These are phyloP conservation scores for Mastomys coucha DNA, from an alignment of 2,113 vertebrate genomes.

Conservation along the genomic window DNA sequence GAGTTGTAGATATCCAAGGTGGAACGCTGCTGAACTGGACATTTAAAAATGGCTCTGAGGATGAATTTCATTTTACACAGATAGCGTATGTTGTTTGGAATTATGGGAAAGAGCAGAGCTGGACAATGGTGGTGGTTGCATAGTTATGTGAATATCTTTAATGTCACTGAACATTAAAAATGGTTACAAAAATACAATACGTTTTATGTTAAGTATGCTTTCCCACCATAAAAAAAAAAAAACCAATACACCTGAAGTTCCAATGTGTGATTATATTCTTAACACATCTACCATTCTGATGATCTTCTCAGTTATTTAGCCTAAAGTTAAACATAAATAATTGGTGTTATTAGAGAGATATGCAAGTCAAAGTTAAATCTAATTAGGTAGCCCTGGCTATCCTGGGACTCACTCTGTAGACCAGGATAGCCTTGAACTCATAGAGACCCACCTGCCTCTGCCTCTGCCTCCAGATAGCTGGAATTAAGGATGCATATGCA, in stretches of 20 bases:
- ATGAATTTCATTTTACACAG: neutral
- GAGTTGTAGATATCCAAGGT: neutral
- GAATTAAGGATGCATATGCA: neutral
- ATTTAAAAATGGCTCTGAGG: neutral
- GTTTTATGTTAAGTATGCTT: constrained; percentile 9
- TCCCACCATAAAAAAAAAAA: constrained; percentile 16
- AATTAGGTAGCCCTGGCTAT: neutral
- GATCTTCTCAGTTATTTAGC: constrained; percentile 16
- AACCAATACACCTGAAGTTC: constrained; percentile 4
- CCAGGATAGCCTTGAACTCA: neutral
- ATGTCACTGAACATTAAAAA: neutral
- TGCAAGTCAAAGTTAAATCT: constrained; percentile 33
- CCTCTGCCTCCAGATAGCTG: neutral
- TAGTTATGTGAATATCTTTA: neutral
- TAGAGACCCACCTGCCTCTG: neutral
- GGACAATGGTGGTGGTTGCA: neutral
- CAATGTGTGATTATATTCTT: constrained; percentile 42
- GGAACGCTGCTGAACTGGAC: neutral
- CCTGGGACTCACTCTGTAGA: neutral
- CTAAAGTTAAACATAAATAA: constrained; percentile 43
- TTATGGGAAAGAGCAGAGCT: neutral
- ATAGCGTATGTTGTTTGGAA: neutral
- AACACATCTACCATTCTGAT: constrained; percentile 1
- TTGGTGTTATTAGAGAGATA: constrained; percentile 14
- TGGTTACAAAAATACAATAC: neutral